These are phyloP conservation scores for Synergus gifuensis DNA, from an alignment of 2,888 invertebrate species.

Conservation along the genomic window DNA sequence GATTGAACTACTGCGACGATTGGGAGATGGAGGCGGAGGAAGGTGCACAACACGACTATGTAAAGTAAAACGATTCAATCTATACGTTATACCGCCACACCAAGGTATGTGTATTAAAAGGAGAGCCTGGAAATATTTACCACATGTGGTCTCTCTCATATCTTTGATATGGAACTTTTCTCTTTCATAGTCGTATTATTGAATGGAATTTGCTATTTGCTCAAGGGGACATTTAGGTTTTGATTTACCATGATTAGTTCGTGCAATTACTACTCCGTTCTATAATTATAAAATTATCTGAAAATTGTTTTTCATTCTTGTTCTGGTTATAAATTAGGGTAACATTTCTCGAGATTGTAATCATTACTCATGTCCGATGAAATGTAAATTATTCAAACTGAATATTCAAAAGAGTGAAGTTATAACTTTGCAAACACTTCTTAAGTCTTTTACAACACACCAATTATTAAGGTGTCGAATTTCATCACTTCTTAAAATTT, in stretches of 20 bases:
- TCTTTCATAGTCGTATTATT: conserved; percentile 37
- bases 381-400: background rate
- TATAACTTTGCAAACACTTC: background rate
- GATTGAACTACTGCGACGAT: conserved; percentile 50
- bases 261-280: background rate
- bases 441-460: background rate
- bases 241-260: conserved; percentile 38
- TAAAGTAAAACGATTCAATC: conserved; percentile 52
- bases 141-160: conserved; percentile 29
- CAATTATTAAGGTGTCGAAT: no score
- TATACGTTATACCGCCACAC: conserved; percentile 47
- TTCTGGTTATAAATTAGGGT: background rate
- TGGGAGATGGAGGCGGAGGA: conserved; percentile 50
- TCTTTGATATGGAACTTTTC: conserved; percentile 37
- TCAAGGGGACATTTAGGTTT: conserved; percentile 34
- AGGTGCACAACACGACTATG: conserved; percentile 42
- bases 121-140: conserved; percentile 39
- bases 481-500: no score
- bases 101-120: conserved; percentile 19
- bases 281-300: conserved; percentile 26
- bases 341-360: conserved; percentile 2
- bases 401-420: background rate
- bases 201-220: conserved; percentile 13
- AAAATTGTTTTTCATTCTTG: conserved; percentile 9
- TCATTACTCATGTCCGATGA: conserved; percentile 6